Evolutionary conservation across 2,113 vertebrate genomes (phyloP), one percentile per base, ranked within the genome.

Genomic region (Falcunculus frontatus): DNA sequence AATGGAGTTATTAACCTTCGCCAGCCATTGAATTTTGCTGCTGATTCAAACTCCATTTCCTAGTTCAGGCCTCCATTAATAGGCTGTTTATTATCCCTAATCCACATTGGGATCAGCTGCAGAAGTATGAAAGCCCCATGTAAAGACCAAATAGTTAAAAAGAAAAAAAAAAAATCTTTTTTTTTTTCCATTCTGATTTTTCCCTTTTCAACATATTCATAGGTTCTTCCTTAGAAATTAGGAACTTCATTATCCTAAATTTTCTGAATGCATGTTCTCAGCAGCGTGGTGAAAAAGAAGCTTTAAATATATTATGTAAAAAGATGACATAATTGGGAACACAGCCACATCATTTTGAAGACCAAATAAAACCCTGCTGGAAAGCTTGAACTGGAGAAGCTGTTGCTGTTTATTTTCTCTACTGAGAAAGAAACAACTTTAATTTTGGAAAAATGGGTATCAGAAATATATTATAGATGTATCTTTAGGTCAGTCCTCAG

Each of bases 1-100:
- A 99, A 99, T 99, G 97, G 99, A 99, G 99, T 99, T 99, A 99
- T 99, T 99, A 99, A 99, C 99, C 99, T 98, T 91, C 73, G 20
- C 64, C 98, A 98, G 98, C 98, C 98, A 74, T 97, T 44, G 97
- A 92, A 95, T 97, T 97, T 53, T 73, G 97, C 97, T 57, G 97
- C 96, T 68, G 96, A 96, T 97, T 97, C 97, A 95, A 97, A 97
- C 97, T 98, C 98, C 97, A 98, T 98, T 97, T 98, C 96, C 97
- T 92, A 90, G 97, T 98, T 98, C 98, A 98, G 97, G 97, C 97
- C 97, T 98, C 98, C 97, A 98, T 98, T 98, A 98, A 98, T 96
- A 96, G 98, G 98, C 98, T 98, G 98, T 98, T 98, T 98, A 98
- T 98, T 97, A 98, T 97, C 98, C 97, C 89, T 98, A 98, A 98